Evolutionary conservation across 2,888 invertebrate species (phyloP), one percentile per base, ranked within the genome.

Genomic region (Venusia cambrica): DNA sequence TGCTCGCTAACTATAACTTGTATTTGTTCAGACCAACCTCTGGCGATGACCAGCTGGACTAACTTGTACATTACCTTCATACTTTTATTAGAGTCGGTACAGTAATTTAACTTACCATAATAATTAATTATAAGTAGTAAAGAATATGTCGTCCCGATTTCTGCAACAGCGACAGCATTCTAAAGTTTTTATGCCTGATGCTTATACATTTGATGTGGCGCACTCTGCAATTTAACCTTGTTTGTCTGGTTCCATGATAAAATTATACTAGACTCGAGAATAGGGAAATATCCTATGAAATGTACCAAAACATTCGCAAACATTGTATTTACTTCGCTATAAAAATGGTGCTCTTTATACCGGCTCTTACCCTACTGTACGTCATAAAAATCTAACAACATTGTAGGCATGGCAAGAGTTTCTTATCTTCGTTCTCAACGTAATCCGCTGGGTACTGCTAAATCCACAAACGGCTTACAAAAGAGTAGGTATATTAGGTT

Each of bases 301-400:
- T 8, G n/a, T 3, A 18, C 18, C 17, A 29, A 38, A 54, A 41
- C 54, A 36, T 54, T 45, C 41, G 25, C 44, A 52, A 52, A 48
- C 46, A 55, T 43, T 46, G 46, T 52, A 46, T n/a, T 41, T 48
- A 18, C 17, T 26, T 11, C n/a, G 20, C 25, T 42, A 51, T 50
- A 46, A 51, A 54, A 48, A 57, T 45, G 17, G 39, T 46, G 41
- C 39, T 42, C 45, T 30, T 47, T 34, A 42, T 36, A 28, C 38
- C 5, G 11, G 34, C 25, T 51, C 42, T 38, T 38, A 43, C 45
- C 48, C 46, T 27, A 45, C n/a, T n/a, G n/a, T n/a, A 39, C 20
- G 37, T 36, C 45, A 41, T 38, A 41, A 43, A 37, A 43, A 31
- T 35, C 32, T 42, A 26, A 26, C 39, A 38, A 34, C 43, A 42